Percentiles rank a stretch among this genome's conserved stretches.
Evolutionary conservation across 2,113 vertebrate genomes (phyloP).

Genomic region (Daubentonia madagascariensis): DNA sequence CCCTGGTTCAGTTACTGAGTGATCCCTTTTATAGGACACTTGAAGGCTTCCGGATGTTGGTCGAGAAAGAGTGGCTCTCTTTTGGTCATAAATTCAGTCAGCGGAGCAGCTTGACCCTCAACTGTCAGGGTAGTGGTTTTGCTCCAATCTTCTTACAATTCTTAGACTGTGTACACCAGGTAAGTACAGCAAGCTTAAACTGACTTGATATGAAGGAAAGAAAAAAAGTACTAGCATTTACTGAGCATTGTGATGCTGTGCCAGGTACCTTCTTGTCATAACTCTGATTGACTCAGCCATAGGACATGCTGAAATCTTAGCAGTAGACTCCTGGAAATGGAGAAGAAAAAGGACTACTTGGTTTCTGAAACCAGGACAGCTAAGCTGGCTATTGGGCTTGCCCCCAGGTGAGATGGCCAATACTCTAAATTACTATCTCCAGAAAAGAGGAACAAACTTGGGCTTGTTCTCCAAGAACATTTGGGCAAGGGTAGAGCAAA

Average conservation of each 20-base stretch:
- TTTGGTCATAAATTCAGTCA: constrained; percentile 99
- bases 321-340: not conserved
- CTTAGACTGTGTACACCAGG: constrained; percentile 98
- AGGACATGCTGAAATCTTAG: not conserved
- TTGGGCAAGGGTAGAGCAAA: not conserved
- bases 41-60: constrained; percentile 95
- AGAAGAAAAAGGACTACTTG: not conserved
- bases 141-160: constrained; percentile 97
- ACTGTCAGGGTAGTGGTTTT: constrained; percentile 94
- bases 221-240: not conserved
- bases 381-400: not conserved
- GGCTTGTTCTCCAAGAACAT: not conserved
- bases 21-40: constrained; percentile 98
- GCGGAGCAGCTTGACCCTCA: constrained; percentile 92
- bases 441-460: not conserved
- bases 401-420: not conserved
- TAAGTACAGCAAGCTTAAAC: constrained; percentile 75
- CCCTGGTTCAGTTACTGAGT: constrained; percentile 94
- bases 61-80: constrained; percentile 98
- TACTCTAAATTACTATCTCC: not conserved
- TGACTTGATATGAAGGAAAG: not conserved
- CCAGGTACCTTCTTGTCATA: not conserved
- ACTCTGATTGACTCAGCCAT: not conserved
- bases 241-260: not conserved
- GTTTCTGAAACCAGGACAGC: constrained; percentile 35